These are phyloP conservation scores for Danaus plexippus DNA, from an alignment of 1,140 invertebrate species.

Conservation along the genomic window DNA sequence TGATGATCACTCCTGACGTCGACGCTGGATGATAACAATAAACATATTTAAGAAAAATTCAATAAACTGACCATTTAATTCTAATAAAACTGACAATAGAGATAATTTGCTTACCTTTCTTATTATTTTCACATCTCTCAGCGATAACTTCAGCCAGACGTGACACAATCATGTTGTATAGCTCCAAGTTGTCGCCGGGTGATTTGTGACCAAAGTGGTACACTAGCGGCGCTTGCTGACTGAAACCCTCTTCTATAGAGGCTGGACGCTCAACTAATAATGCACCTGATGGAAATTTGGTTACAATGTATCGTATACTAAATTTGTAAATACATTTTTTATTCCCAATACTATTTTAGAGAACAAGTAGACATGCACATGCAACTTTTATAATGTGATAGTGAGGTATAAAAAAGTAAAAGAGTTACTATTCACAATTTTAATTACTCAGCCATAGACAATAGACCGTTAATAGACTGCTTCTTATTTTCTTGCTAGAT, in stretches of 20 bases:
- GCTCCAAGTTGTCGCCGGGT: conserved; percentile 82
- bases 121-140: conserved; percentile 88
- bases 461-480: too few relatives aligned
- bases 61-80: too few relatives aligned
- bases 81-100: background rate
- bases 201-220: conserved; percentile 95
- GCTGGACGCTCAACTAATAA: conserved; percentile 92
- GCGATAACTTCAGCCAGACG: conserved; percentile 90
- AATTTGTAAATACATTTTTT: background rate
- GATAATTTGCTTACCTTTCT: conserved; percentile 76
- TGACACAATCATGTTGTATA: conserved; percentile 90
- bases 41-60: conserved; percentile 4
- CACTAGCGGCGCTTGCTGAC: conserved; percentile 90
- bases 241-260: conserved; percentile 93
- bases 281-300: conserved; percentile 73
- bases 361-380: too few relatives aligned
- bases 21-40: conserved; percentile 76
- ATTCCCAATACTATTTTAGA: too few relatives aligned
- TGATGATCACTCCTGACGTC: conserved; percentile 95
- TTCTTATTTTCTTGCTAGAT: too few relatives aligned
- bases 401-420: too few relatives aligned
- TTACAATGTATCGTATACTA: conserved; percentile 6
- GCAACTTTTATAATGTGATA: too few relatives aligned
- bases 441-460: too few relatives aligned
- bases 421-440: too few relatives aligned